These are phyloP conservation scores for Automeris io DNA, from an alignment of 2,888 invertebrate genomes.

Conservation along the genomic window DNA sequence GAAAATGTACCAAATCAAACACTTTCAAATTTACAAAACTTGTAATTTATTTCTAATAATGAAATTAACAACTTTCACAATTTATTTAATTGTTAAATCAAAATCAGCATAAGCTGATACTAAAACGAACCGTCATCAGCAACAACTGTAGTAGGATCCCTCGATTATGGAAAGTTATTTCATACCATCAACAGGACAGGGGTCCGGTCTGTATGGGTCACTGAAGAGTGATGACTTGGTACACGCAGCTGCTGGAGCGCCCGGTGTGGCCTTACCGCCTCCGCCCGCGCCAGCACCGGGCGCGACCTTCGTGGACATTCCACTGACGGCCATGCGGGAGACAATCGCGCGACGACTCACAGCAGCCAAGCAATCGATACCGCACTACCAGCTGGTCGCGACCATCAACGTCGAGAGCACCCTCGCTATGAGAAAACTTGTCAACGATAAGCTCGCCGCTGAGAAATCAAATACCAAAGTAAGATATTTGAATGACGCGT, in stretches of 20 bases:
- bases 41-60: too few species aligned
- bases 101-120: too few species aligned
- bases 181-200: slow-evolving; percentile 66
- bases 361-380: slow-evolving; percentile 94
- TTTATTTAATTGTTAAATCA: too few species aligned
- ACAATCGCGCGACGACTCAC: slow-evolving; percentile 93
- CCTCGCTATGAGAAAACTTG: slow-evolving; percentile 83
- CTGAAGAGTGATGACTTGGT: slow-evolving; percentile 88
- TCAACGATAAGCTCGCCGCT: slow-evolving; percentile 89
- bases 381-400: slow-evolving; percentile 96
- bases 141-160: too few species aligned
- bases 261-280: slow-evolving; percentile 25
- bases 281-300: slow-evolving; percentile 58
- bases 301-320: slow-evolving; percentile 83
- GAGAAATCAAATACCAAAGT: slow-evolving; percentile 81
- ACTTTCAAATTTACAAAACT: too few species aligned
- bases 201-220: slow-evolving; percentile 89
- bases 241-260: slow-evolving; percentile 32
- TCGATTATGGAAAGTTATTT: too few species aligned
- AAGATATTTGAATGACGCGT: too few species aligned
- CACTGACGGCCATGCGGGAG: slow-evolving; percentile 88
- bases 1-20: too few species aligned
- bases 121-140: too few species aligned
- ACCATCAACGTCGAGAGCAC: slow-evolving; percentile 91
- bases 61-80: too few species aligned